phyloP scores from a whole-genome alignment of 1,140 invertebrate genomes.

The Anastrepha obliqua region DNA sequence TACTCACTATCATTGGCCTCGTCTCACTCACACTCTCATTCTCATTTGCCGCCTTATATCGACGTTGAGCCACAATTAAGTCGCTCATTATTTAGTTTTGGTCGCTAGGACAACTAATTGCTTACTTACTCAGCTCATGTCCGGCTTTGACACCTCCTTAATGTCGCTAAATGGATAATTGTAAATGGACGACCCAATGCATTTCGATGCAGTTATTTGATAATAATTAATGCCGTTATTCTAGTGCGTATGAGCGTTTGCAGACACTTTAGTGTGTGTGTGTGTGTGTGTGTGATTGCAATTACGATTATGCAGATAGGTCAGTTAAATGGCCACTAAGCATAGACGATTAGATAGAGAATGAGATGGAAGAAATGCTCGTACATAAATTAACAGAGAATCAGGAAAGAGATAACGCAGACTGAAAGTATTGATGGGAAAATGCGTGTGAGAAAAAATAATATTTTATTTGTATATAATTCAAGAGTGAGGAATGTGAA shows the following conservation, averaged over 20 bases:
- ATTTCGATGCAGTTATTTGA: neutral
- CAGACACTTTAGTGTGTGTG: too few relatives aligned
- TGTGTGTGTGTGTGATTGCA: neutral
- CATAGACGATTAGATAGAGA: neutral
- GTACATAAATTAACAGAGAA: too few relatives aligned
- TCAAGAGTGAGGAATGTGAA: too few relatives aligned
- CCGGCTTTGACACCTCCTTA: neutral
- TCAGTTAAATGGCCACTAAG: neutral
- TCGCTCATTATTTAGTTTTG: neutral
- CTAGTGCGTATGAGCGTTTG: neutral
- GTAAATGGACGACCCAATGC: neutral
- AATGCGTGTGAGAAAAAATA: too few relatives aligned
- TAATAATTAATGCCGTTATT: neutral
- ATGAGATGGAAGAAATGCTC: neutral
- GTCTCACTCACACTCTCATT: too few relatives aligned
- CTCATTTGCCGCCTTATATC: too few relatives aligned
- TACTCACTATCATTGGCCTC: too few relatives aligned
- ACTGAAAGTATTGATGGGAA: too few relatives aligned
- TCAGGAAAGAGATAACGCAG: too few relatives aligned
- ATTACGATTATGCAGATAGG: neutral
- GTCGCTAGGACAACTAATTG: neutral
- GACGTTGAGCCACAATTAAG: neutral
- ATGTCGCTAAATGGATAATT: neutral
- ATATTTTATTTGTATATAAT: too few relatives aligned
- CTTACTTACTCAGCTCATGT: neutral